Percentiles rank a stretch among this genome's conserved stretches.
These are phyloP conservation scores for Teleogryllus occipitalis DNA, from an alignment of 1,140 invertebrate species.

Conservation along the genomic window DNA sequence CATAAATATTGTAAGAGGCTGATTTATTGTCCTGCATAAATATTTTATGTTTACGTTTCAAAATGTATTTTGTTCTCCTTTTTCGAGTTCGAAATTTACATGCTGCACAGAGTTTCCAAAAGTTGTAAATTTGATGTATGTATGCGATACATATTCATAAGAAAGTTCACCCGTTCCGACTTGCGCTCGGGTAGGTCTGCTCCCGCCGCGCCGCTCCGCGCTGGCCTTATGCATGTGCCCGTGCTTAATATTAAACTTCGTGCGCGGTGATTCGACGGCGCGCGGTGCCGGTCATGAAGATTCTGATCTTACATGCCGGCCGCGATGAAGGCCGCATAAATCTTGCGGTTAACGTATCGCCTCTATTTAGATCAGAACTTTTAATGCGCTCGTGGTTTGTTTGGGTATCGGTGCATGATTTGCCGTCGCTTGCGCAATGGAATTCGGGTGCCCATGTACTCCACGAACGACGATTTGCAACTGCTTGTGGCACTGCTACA, in stretches of 20 bases:
- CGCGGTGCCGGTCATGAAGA: background rate
- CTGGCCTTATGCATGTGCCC: background rate
- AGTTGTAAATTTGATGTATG: constrained; percentile 2
- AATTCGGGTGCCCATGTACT: too few species aligned
- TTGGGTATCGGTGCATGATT: too few species aligned
- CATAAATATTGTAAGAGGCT: too few species aligned
- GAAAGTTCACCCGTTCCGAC: background rate
- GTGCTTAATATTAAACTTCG: background rate
- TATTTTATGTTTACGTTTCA: background rate
- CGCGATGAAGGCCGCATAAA: background rate
- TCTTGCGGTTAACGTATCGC: background rate
- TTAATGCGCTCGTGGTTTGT: background rate
- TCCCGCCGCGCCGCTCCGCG: too few species aligned
- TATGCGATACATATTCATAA: background rate
- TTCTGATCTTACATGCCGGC: background rate
- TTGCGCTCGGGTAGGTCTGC: background rate
- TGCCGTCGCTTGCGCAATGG: too few species aligned
- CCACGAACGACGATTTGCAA: too few species aligned
- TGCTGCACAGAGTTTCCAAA: background rate
- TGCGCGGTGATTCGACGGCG: background rate
- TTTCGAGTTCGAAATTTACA: constrained; percentile 1
- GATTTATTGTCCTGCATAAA: too few species aligned
- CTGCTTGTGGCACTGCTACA: too few species aligned
- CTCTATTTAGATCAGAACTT: background rate
- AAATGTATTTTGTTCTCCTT: background rate